A percentile compares a stretch with the other conserved stretches of the same genome.
phyloP scores from a whole-genome alignment of 2,113 vertebrate genomes.

The Neotoma lepida region DNA sequence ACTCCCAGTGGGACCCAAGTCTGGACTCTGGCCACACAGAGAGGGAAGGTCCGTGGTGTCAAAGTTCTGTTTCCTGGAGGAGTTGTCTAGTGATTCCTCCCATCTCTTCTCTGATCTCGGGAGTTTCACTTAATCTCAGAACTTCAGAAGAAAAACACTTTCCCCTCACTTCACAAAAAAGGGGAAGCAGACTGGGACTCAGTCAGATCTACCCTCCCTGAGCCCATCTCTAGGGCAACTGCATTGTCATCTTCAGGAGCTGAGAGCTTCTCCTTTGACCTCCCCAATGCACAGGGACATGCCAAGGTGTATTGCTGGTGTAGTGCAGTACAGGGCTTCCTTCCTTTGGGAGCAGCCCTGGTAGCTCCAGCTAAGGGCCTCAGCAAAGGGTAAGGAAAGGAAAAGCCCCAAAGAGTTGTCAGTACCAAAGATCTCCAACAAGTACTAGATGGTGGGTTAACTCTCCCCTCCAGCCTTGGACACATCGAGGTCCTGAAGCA shows the following conservation, averaged over 20 bases:
- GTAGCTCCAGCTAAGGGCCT: neutral
- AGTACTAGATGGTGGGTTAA: accelerated
- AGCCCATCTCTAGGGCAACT: neutral
- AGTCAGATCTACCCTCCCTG: conserved; percentile 14
- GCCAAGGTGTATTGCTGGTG: neutral
- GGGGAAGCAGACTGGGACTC: conserved; percentile 44
- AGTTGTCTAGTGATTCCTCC: conserved; percentile 42
- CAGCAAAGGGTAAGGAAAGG: neutral
- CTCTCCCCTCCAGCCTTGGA: accelerated
- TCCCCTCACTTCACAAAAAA: conserved; percentile 62
- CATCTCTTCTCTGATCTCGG: conserved; percentile 69
- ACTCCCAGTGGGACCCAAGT: conserved; percentile 31
- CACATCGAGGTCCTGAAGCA: neutral
- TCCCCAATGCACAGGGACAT: neutral
- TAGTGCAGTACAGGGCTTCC: neutral
- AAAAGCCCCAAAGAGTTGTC: neutral
- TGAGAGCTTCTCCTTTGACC: accelerated
- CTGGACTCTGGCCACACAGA: conserved; percentile 60
- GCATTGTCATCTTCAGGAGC: neutral
- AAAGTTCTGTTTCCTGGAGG: conserved; percentile 64
- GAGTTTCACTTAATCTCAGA: conserved; percentile 76
- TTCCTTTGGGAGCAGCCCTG: neutral
- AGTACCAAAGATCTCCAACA: neutral
- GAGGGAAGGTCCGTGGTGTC: conserved; percentile 45
- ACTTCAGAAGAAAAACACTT: conserved; percentile 68